Evolutionary conservation across 2,888 invertebrate species (phyloP), one percentile per base, ranked within the genome.

Genomic region (Galeruca laticollis): DNA sequence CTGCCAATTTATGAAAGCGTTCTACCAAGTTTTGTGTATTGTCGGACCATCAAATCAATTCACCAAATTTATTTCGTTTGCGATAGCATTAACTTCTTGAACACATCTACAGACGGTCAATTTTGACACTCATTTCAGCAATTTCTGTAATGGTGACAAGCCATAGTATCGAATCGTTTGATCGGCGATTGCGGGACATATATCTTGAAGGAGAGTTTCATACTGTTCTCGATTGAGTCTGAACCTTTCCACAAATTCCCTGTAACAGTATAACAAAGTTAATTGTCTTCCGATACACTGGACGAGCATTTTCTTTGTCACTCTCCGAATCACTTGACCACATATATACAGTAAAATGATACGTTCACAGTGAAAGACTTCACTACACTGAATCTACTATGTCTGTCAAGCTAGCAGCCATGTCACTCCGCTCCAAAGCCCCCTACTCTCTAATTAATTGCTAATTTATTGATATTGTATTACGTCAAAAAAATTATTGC

Each of bases 71-170:
- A 71, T 68, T 51, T 69, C 61, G 62, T 73, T 73, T 49, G 75
- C 73, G 40, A 72, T 72, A 64, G n/a, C n/a, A n/a, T n/a, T n/a
- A n/a, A n/a, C n/a, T n/a, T n/a, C n/a, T n/a, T 35, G 69, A 20
- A 78, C 71, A 59, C 74, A 72, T 68, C 77, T 72, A 64, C 74
- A 75, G 8, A 76, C 75, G 21, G 74, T n/a, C n/a, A n/a, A 78
- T 76, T 72, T 78, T 77, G 72, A 76, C 77, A 61, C 75, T 77
- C 31, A 73, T 73, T 66, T n/a, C n/a, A n/a, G 47, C 56, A 63
- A 15, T 52, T 72, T 72, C 60, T 70, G 67, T 56, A 35, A 51
- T 26, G 67, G 67, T 57, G 64, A 21, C 60, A 68, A 68, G 11
- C 70, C 67, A 63, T 72, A 72, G 70, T 68, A 62, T 57, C 59